Conservation (phyloP, 1,140 invertebrate genomes). For the Oreohelix idahoensis region DNA sequence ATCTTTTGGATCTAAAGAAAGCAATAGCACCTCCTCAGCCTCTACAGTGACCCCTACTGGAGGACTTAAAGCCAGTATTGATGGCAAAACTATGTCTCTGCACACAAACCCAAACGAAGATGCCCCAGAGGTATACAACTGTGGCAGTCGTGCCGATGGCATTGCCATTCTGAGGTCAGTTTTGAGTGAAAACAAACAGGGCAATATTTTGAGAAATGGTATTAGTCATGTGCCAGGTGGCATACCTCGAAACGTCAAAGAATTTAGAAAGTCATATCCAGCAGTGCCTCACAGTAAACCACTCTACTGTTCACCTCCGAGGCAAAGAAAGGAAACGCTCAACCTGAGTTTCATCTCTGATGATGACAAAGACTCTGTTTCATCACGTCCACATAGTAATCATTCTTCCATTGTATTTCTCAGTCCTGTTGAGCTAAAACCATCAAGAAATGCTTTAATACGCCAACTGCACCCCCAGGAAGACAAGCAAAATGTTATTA, state of each 20-base stretch:
- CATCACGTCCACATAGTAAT: conserved; percentile 61
- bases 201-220: background rate
- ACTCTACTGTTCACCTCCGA: background rate
- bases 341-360: conserved; percentile 54
- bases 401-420: conserved; percentile 64
- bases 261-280: conserved; percentile 34
- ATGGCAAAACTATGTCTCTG: conserved; percentile 67
- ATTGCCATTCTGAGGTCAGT: conserved; percentile 1
- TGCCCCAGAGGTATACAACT: background rate
- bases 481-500: conserved; percentile 46
- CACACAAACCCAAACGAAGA: conserved; percentile 42
- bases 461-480: conserved; percentile 56
- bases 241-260: background rate
- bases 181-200: background rate
- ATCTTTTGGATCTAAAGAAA: background rate
- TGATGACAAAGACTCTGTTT: conserved; percentile 62
- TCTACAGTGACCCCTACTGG: background rate
- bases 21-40: background rate
- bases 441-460: conserved; percentile 54
- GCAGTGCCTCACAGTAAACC: conserved; percentile 13
- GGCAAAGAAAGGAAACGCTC: conserved; percentile 22
- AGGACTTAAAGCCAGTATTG: conserved; percentile 63
- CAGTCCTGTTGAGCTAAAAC: conserved; percentile 64
- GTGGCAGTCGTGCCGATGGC: background rate
- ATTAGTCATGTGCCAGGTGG: background rate